Evolutionary conservation across 2,797 vertebrate species (phyloP).

Genomic region (Pseudocheirus occidentalis): DNA sequence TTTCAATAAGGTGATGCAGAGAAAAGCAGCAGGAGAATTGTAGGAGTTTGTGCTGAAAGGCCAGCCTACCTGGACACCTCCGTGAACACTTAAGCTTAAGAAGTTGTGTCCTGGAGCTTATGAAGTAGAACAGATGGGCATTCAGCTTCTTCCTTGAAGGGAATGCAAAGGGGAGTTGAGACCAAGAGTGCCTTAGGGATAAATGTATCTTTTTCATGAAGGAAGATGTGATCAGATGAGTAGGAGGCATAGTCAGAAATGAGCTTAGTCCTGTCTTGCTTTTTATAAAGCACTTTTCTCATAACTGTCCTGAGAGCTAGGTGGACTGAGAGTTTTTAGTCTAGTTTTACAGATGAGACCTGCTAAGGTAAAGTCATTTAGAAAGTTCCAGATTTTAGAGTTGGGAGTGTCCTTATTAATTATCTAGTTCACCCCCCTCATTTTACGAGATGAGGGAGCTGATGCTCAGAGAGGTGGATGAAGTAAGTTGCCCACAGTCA

Average conservation of each 20-base stretch:
- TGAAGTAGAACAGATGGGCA: conserved; percentile 51
- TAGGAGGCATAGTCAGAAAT: conserved; percentile 58
- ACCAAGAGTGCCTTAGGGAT: conserved; percentile 48
- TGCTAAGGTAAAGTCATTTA: neutral
- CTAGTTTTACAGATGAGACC: neutral
- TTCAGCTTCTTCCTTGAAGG: conserved; percentile 45
- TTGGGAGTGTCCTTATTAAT: neutral
- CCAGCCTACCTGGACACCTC: conserved; percentile 53
- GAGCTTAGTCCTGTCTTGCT: neutral
- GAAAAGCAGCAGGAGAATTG: conserved; percentile 44
- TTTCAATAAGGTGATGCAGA: conserved; percentile 55
- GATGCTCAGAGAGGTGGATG: neutral
- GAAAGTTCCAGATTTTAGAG: neutral
- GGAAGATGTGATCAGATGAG: conserved; percentile 45
- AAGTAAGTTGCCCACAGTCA: neutral
- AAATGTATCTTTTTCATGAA: conserved; percentile 41
- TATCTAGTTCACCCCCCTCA: neutral
- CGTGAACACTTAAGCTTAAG: conserved; percentile 40
- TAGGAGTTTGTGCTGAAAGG: conserved; percentile 60
- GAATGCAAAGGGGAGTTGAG: conserved; percentile 58
- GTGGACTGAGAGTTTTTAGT: no score
- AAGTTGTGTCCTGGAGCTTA: conserved; percentile 38
- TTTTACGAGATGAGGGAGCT: neutral
- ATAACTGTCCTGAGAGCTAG: no score
- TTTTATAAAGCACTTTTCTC: neutral